Conservation (phyloP, 2,113 vertebrate species). For the Psilopsiagon aurifrons region DNA sequence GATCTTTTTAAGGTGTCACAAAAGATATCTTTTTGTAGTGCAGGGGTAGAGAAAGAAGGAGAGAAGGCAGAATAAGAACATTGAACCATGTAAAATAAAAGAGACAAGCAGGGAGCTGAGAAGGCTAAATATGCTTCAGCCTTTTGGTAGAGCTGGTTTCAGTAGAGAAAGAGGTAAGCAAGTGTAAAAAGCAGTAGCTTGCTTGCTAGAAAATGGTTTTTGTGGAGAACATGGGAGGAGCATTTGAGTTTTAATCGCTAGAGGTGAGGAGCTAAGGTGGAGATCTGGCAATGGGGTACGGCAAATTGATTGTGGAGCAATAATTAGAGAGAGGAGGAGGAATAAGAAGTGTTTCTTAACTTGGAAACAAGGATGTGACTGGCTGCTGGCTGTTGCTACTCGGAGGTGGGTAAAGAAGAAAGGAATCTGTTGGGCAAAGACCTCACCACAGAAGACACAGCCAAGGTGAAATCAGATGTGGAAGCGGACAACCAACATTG, state of each 20-base stretch:
- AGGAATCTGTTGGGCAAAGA: neutral
- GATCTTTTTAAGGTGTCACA: conserved; percentile 20
- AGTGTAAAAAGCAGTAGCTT: neutral
- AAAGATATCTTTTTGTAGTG: conserved; percentile 33
- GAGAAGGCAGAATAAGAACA: conserved; percentile 53
- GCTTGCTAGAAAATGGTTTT: conserved; percentile 24
- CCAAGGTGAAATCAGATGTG: neutral
- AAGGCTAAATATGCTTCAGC: conserved; percentile 49
- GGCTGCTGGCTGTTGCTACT: conserved; percentile 41
- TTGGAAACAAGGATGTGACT: conserved; percentile 47
- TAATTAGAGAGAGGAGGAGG: conserved; percentile 56
- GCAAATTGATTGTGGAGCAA: neutral
- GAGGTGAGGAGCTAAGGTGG: conserved; percentile 12
- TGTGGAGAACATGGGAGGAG: conserved; percentile 27
- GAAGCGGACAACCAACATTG: neutral
- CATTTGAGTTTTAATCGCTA: conserved; percentile 5
- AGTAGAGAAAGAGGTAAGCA: neutral
- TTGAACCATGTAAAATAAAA: conserved; percentile 47
- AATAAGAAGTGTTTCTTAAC: conserved; percentile 56
- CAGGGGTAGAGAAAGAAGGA: neutral
- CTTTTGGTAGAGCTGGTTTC: conserved; percentile 10
- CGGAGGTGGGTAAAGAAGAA: neutral
- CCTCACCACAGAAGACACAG: neutral
- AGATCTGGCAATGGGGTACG: neutral
- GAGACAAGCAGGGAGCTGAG: conserved; percentile 46